Percentiles rank a stretch among this genome's conserved stretches.
Conservation (phyloP, 2,888 invertebrate genomes). For the Ennomos erosarius region DNA sequence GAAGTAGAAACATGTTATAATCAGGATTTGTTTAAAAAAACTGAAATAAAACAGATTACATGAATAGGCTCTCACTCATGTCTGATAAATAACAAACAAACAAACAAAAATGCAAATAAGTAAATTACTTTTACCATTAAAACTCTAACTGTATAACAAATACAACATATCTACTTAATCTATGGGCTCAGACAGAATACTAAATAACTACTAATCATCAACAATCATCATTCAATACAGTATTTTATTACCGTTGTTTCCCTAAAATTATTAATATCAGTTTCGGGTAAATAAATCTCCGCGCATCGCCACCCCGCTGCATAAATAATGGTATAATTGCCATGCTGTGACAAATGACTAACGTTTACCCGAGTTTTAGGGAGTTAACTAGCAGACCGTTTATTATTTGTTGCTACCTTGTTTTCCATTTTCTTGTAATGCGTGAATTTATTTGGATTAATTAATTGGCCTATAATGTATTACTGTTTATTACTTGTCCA, state of each 20-base stretch:
- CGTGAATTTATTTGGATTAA: slow-evolving; percentile 20
- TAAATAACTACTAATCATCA: slow-evolving; percentile 2
- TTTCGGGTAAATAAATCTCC: slow-evolving; percentile 57
- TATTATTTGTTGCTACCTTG: slow-evolving; percentile 31
- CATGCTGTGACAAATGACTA: slow-evolving; percentile 74
- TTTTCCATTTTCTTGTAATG: slow-evolving; percentile 25
- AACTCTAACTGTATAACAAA: too few species aligned
- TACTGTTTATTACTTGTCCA: too few species aligned
- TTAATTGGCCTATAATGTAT: background rate
- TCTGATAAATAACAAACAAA: too few species aligned
- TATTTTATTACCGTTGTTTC: slow-evolving; percentile 26
- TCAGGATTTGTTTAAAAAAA: too few species aligned
- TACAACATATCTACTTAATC: too few species aligned
- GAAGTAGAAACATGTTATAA: too few species aligned
- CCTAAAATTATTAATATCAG: slow-evolving; percentile 32
- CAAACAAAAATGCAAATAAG: background rate
- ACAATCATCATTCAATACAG: slow-evolving; percentile 18
- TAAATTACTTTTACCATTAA: too few species aligned
- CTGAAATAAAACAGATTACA: too few species aligned
- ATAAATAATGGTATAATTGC: slow-evolving; percentile 81
- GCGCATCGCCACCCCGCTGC: slow-evolving; percentile 59
- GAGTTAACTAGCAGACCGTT: slow-evolving; percentile 41
- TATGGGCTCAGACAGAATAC: background rate
- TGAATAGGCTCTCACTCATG: too few species aligned
- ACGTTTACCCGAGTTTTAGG: slow-evolving; percentile 50